Percentiles rank a stretch among this genome's conserved stretches.
These are phyloP conservation scores for Diorhabda carinulata DNA, from an alignment of 1,140 invertebrate species.

Conservation along the genomic window DNA sequence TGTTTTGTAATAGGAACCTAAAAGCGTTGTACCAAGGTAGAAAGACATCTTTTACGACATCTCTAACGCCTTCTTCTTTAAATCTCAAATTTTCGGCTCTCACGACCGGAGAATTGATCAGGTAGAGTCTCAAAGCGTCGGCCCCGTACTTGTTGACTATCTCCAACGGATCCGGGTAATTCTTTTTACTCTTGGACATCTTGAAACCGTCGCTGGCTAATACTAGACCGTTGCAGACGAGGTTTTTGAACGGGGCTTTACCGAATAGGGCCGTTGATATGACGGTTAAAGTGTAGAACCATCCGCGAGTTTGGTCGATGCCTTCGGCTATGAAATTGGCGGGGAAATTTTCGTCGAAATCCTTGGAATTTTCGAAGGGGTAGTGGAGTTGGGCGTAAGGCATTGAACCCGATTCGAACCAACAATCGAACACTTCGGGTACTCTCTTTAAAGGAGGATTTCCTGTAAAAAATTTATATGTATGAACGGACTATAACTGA, in stretches of 20 bases:
- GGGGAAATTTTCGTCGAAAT: slow-evolving; percentile 94
- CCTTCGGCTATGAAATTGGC: slow-evolving; percentile 99
- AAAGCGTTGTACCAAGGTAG: slow-evolving; percentile 99
- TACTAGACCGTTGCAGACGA: slow-evolving; percentile 94
- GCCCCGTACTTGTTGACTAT: slow-evolving; percentile 93
- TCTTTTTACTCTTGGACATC: slow-evolving; percentile 99
- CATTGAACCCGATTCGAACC: slow-evolving; percentile 99
- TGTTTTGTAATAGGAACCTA: slow-evolving; percentile 90
- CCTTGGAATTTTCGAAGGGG: slow-evolving; percentile 87
- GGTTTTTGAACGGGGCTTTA: slow-evolving; percentile 96
- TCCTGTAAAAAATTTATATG: slow-evolving; percentile 3
- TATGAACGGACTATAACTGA: no score
- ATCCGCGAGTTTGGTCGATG: slow-evolving; percentile 94
- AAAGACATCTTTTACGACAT: slow-evolving; percentile 97
- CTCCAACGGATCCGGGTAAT: slow-evolving; percentile 95
- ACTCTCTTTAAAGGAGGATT: slow-evolving; percentile 80
- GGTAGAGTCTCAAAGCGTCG: slow-evolving; percentile 91
- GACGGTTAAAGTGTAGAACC: slow-evolving; percentile 98
- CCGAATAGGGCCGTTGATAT: slow-evolving; percentile 95
- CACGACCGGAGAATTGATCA: slow-evolving; percentile 98
- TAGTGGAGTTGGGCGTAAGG: slow-evolving; percentile 97
- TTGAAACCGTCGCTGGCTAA: slow-evolving; percentile 96
- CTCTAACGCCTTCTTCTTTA: slow-evolving; percentile 92
- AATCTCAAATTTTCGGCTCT: slow-evolving; percentile 94
- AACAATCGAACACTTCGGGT: slow-evolving; percentile 98